Conservation (phyloP, 2,888 invertebrate species). For the Julus scanicus region DNA sequence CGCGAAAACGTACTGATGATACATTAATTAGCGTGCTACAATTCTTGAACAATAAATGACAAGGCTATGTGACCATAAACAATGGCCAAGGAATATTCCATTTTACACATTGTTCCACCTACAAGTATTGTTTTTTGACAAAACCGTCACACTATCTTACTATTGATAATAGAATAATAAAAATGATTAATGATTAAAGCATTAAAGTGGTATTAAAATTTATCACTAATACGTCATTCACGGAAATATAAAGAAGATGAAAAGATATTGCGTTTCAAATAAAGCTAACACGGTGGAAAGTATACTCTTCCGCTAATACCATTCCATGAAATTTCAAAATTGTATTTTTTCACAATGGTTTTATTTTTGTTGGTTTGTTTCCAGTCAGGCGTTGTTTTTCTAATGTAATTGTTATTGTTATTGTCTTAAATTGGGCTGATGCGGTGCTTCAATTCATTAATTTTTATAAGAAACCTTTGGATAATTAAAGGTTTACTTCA, state of each 20-base stretch:
- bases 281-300: neutral
- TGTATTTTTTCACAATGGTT: neutral
- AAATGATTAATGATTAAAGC: neutral
- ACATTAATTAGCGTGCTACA: neutral
- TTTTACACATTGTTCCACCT: neutral
- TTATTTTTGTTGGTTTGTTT: neutral
- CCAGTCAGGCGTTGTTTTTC: neutral
- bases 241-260: neutral
- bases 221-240: neutral
- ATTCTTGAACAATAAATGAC: neutral
- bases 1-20: neutral
- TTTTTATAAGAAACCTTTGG: neutral
- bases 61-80: neutral
- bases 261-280: neutral
- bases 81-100: neutral
- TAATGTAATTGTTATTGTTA: neutral
- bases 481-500: neutral
- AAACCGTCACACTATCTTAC: neutral
- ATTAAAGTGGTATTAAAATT: neutral
- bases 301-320: no score
- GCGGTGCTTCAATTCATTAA: neutral
- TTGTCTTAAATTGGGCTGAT: neutral
- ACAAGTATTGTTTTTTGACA: neutral
- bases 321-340: neutral
- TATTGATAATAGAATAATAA: neutral